Percentiles rank a stretch among this genome's conserved stretches.
phyloP scores from a whole-genome alignment of 2,888 invertebrate species.

The Hipparchia semele region DNA sequence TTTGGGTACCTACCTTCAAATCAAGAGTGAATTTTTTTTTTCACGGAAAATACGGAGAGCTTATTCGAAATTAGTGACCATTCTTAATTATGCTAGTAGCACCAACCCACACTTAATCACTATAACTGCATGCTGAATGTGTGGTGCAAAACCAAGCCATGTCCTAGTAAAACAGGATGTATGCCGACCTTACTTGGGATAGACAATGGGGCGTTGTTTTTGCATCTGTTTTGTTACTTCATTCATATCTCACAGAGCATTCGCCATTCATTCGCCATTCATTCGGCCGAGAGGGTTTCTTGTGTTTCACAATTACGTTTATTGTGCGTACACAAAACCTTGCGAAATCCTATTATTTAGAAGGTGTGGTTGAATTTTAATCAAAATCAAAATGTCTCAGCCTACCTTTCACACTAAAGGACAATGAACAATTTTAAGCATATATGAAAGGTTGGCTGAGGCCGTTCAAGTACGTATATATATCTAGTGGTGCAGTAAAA shows the following conservation, averaged over 20 bases:
- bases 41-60: too few relatives aligned
- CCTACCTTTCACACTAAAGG: too few relatives aligned
- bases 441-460: too few relatives aligned
- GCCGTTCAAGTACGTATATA: too few relatives aligned
- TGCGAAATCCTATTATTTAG: not conserved
- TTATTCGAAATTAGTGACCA: too few relatives aligned
- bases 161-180: not conserved
- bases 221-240: constrained; percentile 14
- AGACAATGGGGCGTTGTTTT: constrained; percentile 19
- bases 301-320: constrained; percentile 7
- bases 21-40: too few relatives aligned
- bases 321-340: not conserved
- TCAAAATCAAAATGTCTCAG: not conserved
- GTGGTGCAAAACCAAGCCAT: not conserved
- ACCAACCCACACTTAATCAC: too few relatives aligned
- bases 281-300: constrained; percentile 11
- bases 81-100: too few relatives aligned
- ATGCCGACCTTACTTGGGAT: not conserved
- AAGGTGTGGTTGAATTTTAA: not conserved
- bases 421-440: too few relatives aligned
- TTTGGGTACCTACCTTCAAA: too few relatives aligned
- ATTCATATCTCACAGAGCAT: constrained; percentile 19
- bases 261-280: constrained; percentile 19
- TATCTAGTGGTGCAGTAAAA: too few relatives aligned
- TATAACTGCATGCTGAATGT: too few relatives aligned